Evolutionary conservation across 2,113 vertebrate species (phyloP), one percentile per base, ranked within the genome.

Genomic region (Eretmochelys imbricata): DNA sequence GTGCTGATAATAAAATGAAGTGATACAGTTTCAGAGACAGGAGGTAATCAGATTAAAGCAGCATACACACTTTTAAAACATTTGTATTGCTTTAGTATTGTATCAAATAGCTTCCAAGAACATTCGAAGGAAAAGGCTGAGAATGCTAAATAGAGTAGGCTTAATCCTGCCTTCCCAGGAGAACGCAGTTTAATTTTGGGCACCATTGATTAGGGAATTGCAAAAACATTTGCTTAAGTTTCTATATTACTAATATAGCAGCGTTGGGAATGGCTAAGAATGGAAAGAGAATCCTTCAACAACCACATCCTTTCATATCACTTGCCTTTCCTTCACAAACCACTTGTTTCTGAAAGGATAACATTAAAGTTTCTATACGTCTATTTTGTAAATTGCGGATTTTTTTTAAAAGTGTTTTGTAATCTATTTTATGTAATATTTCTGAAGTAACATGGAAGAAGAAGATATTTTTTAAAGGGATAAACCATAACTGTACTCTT

Each of bases 111-210:
- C 25, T 79, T 50, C 20, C 55, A 85, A 59, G 24, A 51, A 91
- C 14, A 42, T 62, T 84, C 29, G 24, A 27, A 53, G 25, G 16
- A 82, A 78, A 24, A 4, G 14, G 27, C 17, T 46, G n/a, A 19
- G 29, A 55, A 35, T 8, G 22, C 12, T 35, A 42, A 42, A 49
- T 27, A 54, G 51, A 46, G 38, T 57, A 93, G 25, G 62, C 84
- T 31, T 91, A 42, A 42, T 55, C 17, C 16, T 54, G 24, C 35
- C 53, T 38, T 46, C 92, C 88, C 79, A 84, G 78, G 80, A 95
- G 87, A 86, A n/a, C 83, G 10, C 69, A 84, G 42, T 87, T 96
- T 96, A 94, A 97, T 96, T 95, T 92, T 7, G 69, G 81, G 89
- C 93, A 86, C 82, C 75, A 62, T 50, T 88, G 85, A 86, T 82